Conservation (phyloP, 2,888 invertebrate species). For the Drosophila mayaguana region DNA sequence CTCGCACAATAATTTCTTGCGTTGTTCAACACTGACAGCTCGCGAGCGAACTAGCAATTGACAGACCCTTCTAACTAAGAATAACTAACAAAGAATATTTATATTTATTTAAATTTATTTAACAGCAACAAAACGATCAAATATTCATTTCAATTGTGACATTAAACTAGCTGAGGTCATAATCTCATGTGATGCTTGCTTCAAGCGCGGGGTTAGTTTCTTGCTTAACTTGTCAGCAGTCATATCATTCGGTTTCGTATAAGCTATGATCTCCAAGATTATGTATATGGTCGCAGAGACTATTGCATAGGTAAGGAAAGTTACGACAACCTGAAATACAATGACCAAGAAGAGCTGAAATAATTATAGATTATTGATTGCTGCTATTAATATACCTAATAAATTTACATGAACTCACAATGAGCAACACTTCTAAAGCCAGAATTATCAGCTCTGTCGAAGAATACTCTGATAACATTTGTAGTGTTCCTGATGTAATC, state of each 20-base stretch:
- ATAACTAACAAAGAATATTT: neutral
- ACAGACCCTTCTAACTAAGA: too few relatives aligned
- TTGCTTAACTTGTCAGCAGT: constrained; percentile 12
- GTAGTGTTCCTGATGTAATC: constrained; percentile 11
- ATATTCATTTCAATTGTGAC: constrained; percentile 42
- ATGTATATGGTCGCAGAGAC: constrained; percentile 68
- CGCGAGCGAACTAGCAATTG: neutral
- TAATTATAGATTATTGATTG: constrained; percentile 38
- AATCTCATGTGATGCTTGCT: constrained; percentile 1
- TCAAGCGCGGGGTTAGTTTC: constrained; percentile 39
- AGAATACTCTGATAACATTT: constrained; percentile 13
- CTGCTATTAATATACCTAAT: constrained; percentile 28
- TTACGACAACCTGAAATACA: constrained; percentile 75
- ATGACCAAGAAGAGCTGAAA: constrained; percentile 71
- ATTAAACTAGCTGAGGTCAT: constrained; percentile 65
- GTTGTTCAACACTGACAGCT: neutral
- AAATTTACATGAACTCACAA: constrained; percentile 58
- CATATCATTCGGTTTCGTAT: constrained; percentile 13
- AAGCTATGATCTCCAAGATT: constrained; percentile 54
- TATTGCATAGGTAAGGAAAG: constrained; percentile 63
- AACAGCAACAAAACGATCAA: neutral
- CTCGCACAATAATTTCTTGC: neutral
- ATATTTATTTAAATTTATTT: neutral
- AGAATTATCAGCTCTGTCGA: constrained; percentile 22
- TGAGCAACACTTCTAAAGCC: constrained; percentile 20